phyloP scores from a whole-genome alignment of 1,140 invertebrate genomes.

The Polypedilum pembai region DNA sequence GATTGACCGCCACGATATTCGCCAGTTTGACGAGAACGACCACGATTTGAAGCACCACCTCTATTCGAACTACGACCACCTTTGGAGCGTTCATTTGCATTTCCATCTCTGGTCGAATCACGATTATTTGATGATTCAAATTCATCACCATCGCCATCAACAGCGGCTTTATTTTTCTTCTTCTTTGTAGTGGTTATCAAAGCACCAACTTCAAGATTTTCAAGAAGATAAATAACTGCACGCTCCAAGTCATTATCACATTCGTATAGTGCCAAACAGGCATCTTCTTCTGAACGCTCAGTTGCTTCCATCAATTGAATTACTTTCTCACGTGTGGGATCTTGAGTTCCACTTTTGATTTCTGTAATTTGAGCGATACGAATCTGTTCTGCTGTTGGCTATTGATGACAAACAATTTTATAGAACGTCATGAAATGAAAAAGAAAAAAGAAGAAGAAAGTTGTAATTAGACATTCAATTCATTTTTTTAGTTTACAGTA shows the following conservation, averaged over 20 bases:
- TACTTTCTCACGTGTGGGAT: conserved; percentile 64
- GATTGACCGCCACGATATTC: conserved; percentile 46
- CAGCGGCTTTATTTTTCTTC: conserved; percentile 65
- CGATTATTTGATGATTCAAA: conserved; percentile 29
- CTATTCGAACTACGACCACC: conserved; percentile 33
- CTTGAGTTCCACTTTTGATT: conserved; percentile 51
- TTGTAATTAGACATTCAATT: background rate
- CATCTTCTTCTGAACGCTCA: conserved; percentile 70
- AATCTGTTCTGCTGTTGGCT: conserved; percentile 51
- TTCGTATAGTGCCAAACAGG: conserved; percentile 72
- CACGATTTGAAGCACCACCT: conserved; percentile 32
- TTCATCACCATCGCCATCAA: conserved; percentile 39
- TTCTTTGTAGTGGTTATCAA: conserved; percentile 76
- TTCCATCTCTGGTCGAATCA: conserved; percentile 36
- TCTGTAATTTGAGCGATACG: conserved; percentile 63
- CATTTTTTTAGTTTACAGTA: background rate
- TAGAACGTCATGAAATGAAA: background rate
- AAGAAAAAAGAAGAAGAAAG: background rate
- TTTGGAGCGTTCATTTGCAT: conserved; percentile 43
- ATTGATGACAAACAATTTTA: background rate
- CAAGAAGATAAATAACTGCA: conserved; percentile 69
- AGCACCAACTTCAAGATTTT: conserved; percentile 58
- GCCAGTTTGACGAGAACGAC: conserved; percentile 45
- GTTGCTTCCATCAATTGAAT: conserved; percentile 74
- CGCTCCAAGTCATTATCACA: conserved; percentile 67